phyloP scores from a whole-genome alignment of 2,113 vertebrate genomes.

The Panthera leo region DNA sequence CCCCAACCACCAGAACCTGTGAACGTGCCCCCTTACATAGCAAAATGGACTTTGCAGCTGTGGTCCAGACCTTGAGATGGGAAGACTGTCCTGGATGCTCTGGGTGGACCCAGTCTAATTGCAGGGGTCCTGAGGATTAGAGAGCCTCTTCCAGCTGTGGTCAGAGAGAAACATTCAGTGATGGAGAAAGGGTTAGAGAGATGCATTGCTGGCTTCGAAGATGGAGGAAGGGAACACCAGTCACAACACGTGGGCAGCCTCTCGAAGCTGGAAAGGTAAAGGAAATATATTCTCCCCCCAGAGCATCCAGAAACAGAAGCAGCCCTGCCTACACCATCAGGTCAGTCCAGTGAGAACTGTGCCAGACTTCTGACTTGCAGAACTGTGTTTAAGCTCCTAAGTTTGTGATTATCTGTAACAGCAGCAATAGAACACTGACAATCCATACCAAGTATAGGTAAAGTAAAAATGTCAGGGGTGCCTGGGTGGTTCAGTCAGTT shows the following conservation, averaged over 20 bases:
- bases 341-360: not conserved
- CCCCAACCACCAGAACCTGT: not conserved
- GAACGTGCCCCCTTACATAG: not conserved
- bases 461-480: not conserved
- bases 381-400: not conserved
- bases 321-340: not conserved
- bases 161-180: not conserved
- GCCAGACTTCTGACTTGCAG: not conserved
- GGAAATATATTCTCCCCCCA: not conserved
- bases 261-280: not conserved
- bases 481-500: too few species aligned
- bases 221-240: not conserved
- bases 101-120: not conserved
- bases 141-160: not conserved
- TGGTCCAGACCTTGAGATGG: not conserved
- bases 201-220: not conserved
- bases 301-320: not conserved
- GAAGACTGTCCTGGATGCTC: not conserved
- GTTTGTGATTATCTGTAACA: not conserved
- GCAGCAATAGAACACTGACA: not conserved
- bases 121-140: not conserved
- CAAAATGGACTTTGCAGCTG: not conserved
- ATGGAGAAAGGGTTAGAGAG: not conserved
- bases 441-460: not conserved
- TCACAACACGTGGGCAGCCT: not conserved